These are phyloP conservation scores for Catamblyrhynchus diadema DNA, from an alignment of 2,797 vertebrate species.

Conservation along the genomic window DNA sequence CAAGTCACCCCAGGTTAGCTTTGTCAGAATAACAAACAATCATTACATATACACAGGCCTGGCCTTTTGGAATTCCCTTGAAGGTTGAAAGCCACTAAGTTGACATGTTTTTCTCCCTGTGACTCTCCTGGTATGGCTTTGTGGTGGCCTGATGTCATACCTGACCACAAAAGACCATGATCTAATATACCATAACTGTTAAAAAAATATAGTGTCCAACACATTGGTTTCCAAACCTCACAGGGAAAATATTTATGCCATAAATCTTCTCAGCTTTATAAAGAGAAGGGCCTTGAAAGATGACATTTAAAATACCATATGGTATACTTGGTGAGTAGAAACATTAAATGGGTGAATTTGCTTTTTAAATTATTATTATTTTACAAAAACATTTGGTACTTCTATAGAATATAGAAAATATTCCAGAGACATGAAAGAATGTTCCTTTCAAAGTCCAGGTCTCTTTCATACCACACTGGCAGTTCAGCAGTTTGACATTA, in stretches of 20 bases:
- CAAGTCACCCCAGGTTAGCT: background rate
- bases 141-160: constrained; percentile 16
- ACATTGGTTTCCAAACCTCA: constrained; percentile 18
- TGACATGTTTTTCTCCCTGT: background rate
- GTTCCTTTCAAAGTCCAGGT: background rate
- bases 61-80: background rate
- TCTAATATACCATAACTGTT: constrained; percentile 41
- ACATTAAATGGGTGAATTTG: background rate
- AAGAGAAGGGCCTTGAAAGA: background rate
- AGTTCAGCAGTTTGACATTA: background rate
- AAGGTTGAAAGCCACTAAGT: background rate
- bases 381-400: background rate
- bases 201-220: background rate
- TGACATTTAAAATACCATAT: constrained; percentile 1
- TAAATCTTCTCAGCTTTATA: background rate
- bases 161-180: constrained; percentile 15
- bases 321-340: background rate
- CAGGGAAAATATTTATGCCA: constrained; percentile 26
- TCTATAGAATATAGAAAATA: background rate
- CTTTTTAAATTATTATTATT: background rate
- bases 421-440: background rate
- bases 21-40: background rate
- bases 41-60: background rate
- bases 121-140: background rate
- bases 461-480: background rate